A percentile compares a stretch with the other conserved stretches of the same genome.
These are phyloP conservation scores for Andricus grossulariae DNA, from an alignment of 1,140 invertebrate genomes.

Conservation along the genomic window DNA sequence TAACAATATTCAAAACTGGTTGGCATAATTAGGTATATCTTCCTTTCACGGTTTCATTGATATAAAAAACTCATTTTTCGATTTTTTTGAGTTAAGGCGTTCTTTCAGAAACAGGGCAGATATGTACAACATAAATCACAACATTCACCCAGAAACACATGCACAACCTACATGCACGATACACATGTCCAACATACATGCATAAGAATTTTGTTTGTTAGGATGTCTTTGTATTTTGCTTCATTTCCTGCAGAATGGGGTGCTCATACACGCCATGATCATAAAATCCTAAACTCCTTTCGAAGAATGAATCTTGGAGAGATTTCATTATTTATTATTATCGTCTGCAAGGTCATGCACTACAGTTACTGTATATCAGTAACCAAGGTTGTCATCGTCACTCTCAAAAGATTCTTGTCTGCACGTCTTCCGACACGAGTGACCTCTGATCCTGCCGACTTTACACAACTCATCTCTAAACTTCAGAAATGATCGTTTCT, in stretches of 20 bases:
- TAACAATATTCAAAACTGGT: too few relatives aligned
- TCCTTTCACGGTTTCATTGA: too few relatives aligned
- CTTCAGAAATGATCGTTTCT: constrained; percentile 5
- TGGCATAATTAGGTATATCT: too few relatives aligned
- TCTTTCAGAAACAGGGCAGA: too few relatives aligned
- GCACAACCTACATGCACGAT: too few relatives aligned
- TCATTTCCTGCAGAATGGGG: neutral
- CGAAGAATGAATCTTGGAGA: neutral
- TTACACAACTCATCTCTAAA: constrained; percentile 20
- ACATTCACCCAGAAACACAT: too few relatives aligned
- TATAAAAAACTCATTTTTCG: too few relatives aligned
- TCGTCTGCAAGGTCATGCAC: constrained; percentile 10
- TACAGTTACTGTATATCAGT: constrained; percentile 24
- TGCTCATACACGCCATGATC: neutral
- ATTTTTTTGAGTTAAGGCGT: too few relatives aligned
- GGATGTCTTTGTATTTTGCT: too few relatives aligned
- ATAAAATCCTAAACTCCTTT: constrained; percentile 19
- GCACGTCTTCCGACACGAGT: constrained; percentile 18
- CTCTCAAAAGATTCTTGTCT: constrained; percentile 7
- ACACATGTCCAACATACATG: too few relatives aligned
- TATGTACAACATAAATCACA: too few relatives aligned
- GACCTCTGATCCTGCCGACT: neutral
- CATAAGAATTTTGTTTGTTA: too few relatives aligned
- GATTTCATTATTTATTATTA: constrained; percentile 24
- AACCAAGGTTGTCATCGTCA: constrained; percentile 31